phyloP scores from a whole-genome alignment of 2,113 vertebrate species.

The Myrmecophaga tridactyla region DNA sequence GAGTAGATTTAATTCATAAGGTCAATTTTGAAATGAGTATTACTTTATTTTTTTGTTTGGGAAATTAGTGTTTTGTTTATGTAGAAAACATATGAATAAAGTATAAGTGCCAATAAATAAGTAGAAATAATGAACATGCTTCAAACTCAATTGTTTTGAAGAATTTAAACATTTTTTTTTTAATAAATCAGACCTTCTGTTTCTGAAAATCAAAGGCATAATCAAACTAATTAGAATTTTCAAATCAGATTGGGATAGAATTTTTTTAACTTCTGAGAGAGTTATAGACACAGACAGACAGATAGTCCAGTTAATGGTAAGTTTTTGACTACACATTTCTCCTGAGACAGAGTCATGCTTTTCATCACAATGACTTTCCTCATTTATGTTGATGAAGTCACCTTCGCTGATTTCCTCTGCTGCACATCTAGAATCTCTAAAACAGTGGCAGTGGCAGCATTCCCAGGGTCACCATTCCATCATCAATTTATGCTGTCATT shows the following conservation, averaged over 20 bases:
- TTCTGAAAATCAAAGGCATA: not conserved
- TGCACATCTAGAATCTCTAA: not conserved
- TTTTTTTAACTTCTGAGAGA: not conserved
- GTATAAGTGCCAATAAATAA: not conserved
- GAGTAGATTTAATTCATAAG: not conserved
- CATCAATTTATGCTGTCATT: not conserved
- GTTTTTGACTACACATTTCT: not conserved
- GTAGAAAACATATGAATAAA: not conserved
- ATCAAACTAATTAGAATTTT: not conserved
- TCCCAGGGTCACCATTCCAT: no score
- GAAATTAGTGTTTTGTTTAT: not conserved
- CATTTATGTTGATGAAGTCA: not conserved
- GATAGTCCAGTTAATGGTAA: not conserved
- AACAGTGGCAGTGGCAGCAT: not conserved
- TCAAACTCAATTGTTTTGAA: not conserved
- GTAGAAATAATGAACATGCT: not conserved
- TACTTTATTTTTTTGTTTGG: not conserved
- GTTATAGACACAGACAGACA: not conserved
- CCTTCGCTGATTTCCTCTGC: not conserved
- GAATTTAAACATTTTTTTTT: not conserved
- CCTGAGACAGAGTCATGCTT: not conserved
- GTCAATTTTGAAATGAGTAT: not conserved
- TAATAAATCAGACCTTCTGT: not conserved
- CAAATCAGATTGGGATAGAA: not conserved
- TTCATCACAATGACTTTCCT: not conserved